Evolutionary conservation across 2,113 vertebrate species (phyloP).

Genomic region (Rana temporaria): DNA sequence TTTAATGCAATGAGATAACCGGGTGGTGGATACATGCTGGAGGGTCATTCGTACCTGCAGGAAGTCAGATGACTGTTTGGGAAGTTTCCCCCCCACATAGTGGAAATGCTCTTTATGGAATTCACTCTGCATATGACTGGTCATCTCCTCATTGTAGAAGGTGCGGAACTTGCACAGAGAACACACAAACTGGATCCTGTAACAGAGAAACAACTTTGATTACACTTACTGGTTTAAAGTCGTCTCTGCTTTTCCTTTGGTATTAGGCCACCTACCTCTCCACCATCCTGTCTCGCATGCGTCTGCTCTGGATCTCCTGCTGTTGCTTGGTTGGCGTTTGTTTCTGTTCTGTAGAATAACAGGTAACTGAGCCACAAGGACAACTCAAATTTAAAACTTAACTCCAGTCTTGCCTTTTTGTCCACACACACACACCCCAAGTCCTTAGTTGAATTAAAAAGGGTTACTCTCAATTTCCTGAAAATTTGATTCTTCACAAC

Average conservation of each 20-base stretch:
- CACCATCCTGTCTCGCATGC: constrained; percentile 83
- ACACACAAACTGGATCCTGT: constrained; percentile 90
- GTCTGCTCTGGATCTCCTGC: constrained; percentile 81
- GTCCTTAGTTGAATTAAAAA: too few species aligned
- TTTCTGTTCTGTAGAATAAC: constrained; percentile 7
- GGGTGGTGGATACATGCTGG: too few species aligned
- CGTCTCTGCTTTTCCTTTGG: constrained; percentile 33
- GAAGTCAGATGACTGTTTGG: constrained; percentile 90
- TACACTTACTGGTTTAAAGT: neutral
- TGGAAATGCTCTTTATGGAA: constrained; percentile 94
- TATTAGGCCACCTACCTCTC: constrained; percentile 80
- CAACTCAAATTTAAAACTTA: too few species aligned
- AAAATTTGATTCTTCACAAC: too few species aligned
- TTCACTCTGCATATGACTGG: constrained; percentile 84
- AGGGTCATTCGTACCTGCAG: constrained; percentile 77
- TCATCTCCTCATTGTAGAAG: constrained; percentile 92
- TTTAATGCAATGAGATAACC: too few species aligned
- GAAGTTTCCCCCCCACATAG: constrained; percentile 85
- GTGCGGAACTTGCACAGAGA: constrained; percentile 93
- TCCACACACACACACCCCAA: too few species aligned
- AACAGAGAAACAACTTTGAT: constrained; percentile 22
- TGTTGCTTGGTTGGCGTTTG: constrained; percentile 53
- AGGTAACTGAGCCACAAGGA: neutral
- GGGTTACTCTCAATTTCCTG: too few species aligned
- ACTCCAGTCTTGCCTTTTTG: too few species aligned